Conservation (phyloP, 2,113 vertebrate species). For the Alethe castanea region DNA sequence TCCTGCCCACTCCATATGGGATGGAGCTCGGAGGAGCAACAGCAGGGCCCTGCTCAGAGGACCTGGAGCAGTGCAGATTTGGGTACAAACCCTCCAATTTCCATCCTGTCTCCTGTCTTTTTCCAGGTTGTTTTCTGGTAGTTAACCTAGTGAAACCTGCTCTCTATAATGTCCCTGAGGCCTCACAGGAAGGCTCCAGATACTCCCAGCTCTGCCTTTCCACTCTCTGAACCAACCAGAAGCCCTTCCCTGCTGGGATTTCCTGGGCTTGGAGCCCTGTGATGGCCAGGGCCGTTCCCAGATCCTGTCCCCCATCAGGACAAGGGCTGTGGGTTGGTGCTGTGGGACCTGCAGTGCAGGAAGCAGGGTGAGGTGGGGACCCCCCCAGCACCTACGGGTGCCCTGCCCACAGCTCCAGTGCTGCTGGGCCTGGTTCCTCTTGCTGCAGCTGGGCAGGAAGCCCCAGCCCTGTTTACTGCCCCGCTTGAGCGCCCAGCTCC, state of each 20-base stretch:
- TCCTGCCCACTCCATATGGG: accelerated
- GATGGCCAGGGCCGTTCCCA: neutral
- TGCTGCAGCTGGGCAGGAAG: conserved; percentile 62
- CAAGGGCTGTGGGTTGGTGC: neutral
- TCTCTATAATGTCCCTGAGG: accelerated
- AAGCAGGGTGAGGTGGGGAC: neutral
- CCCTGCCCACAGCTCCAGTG: neutral
- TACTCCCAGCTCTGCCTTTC: neutral
- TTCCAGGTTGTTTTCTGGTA: neutral
- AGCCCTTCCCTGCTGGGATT: neutral
- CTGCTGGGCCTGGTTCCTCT: conserved; percentile 30
- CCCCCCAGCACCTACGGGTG: neutral
- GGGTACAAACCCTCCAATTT: neutral
- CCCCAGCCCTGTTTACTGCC: conserved; percentile 19
- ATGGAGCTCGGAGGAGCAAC: neutral
- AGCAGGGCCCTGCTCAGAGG: neutral
- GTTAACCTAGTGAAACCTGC: neutral
- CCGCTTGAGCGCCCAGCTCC: neutral
- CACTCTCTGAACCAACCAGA: neutral
- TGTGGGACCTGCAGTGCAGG: neutral
- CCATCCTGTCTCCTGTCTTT: neutral
- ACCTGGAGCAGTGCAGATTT: accelerated
- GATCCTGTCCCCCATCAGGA: accelerated
- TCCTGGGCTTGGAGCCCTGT: neutral
- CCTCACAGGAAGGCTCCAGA: neutral